Evolutionary conservation across 2,888 invertebrate species (phyloP).

Genomic region (Diabrotica balteata): DNA sequence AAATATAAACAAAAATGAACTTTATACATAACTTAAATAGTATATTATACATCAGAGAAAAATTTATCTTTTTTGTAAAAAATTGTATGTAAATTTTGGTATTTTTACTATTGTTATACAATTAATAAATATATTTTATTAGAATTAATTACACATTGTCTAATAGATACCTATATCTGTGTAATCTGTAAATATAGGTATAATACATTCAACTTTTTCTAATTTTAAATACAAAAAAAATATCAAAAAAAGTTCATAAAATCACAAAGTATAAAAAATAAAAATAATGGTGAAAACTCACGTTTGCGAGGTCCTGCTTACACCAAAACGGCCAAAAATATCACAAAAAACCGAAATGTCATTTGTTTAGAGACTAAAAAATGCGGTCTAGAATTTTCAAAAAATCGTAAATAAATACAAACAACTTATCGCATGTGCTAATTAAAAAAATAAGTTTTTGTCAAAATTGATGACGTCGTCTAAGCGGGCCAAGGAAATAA

Average conservation of each 20-base stretch:
- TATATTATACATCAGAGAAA: too few species aligned
- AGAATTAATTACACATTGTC: too few species aligned
- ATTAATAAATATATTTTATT: too few species aligned
- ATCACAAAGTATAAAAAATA: neutral
- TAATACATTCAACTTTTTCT: too few species aligned
- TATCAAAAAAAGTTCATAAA: neutral
- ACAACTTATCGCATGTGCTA: neutral
- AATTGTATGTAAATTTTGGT: too few species aligned
- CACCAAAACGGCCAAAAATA: conserved; percentile 17
- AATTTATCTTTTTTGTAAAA: too few species aligned
- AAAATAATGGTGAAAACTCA: conserved; percentile 6
- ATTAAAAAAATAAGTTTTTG: neutral
- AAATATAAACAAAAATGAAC: too few species aligned
- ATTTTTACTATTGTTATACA: too few species aligned
- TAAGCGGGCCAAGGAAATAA: conserved; percentile 16
- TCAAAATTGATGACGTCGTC: conserved; percentile 20
- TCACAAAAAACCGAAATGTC: conserved; percentile 31
- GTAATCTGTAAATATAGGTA: too few species aligned
- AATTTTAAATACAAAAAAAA: neutral
- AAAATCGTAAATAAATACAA: conserved; percentile 4
- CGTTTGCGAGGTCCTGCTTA: conserved; percentile 7
- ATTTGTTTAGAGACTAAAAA: conserved; percentile 14
- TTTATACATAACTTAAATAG: too few species aligned
- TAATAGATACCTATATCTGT: too few species aligned
- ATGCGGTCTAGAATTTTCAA: neutral